These are phyloP conservation scores for Eupsilia transversa DNA, from an alignment of 2,888 invertebrate genomes.

Conservation along the genomic window DNA sequence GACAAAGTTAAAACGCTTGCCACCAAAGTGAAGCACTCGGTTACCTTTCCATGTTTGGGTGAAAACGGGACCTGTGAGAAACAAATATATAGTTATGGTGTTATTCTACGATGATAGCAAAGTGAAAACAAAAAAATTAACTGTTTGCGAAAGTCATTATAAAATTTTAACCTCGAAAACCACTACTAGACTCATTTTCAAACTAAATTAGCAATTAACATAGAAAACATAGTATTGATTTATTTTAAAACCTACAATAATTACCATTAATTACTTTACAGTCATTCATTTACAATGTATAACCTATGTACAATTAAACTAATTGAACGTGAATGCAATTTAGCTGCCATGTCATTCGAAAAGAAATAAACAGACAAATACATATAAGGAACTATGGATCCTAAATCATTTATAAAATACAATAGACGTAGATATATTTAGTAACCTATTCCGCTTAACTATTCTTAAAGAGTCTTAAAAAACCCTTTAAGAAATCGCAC, in stretches of 20 bases:
- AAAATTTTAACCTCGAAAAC: not conserved
- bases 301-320: too few species aligned
- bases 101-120: not conserved
- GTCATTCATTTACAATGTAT: not conserved
- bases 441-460: too few species aligned
- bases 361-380: too few species aligned
- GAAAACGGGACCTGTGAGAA: slow-evolving; percentile 27
- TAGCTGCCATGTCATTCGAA: too few species aligned
- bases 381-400: too few species aligned
- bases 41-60: slow-evolving; percentile 45
- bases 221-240: not conserved
- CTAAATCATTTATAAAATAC: too few species aligned
- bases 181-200: not conserved
- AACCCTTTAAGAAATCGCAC: too few species aligned
- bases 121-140: not conserved
- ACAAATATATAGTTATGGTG: not conserved
- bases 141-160: not conserved
- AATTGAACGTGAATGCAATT: too few species aligned
- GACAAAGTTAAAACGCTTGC: slow-evolving; percentile 55
- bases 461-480: too few species aligned
- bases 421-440: too few species aligned
- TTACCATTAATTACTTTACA: not conserved
- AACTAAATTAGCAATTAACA: not conserved
- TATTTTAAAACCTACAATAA: not conserved
- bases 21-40: slow-evolving; percentile 47